Evolutionary conservation across 2,888 invertebrate species (phyloP).

Genomic region (Hanleya hanleyi): DNA sequence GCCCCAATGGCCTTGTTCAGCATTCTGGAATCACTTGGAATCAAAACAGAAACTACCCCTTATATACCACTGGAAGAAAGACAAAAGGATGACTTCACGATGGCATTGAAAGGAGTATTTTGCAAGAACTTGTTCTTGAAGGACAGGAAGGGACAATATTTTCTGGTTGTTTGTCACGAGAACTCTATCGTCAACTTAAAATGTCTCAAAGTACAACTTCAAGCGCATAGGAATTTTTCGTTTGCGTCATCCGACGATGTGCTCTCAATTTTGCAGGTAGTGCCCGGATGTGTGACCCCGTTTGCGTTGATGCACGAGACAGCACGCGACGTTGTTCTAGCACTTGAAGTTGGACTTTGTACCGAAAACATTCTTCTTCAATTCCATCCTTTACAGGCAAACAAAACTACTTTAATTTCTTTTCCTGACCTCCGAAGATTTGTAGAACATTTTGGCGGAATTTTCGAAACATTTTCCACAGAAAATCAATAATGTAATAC

Average conservation of each 20-base stretch:
- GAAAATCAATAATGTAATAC: too few relatives aligned
- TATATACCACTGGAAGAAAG: too few relatives aligned
- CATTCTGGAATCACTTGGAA: too few relatives aligned
- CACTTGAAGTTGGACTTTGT: conserved; percentile 34
- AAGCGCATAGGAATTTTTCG: conserved; percentile 55
- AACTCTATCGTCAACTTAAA: conserved; percentile 46
- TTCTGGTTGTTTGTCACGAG: conserved; percentile 48
- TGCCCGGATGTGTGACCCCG: conserved; percentile 51
- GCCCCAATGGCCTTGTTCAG: too few relatives aligned
- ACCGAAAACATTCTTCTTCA: conserved; percentile 36
- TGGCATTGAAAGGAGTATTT: conserved; percentile 39
- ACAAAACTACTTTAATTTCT: background rate
- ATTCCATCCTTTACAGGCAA: conserved; percentile 46
- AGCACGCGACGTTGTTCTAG: conserved; percentile 33
- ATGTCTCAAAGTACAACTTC: conserved; percentile 39
- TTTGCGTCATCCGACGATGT: conserved; percentile 51
- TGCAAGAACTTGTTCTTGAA: conserved; percentile 61
- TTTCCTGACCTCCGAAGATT: background rate
- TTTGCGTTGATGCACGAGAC: conserved; percentile 41
- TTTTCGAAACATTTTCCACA: too few relatives aligned
- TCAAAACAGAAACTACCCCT: too few relatives aligned
- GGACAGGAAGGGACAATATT: conserved; percentile 55
- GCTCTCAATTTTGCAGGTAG: conserved; percentile 29
- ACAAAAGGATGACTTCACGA: too few relatives aligned
- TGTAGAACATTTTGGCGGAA: background rate